Evolutionary conservation across 2,888 invertebrate species (phyloP), one percentile per base, ranked within the genome.

Genomic region (Branchellion lobata): DNA sequence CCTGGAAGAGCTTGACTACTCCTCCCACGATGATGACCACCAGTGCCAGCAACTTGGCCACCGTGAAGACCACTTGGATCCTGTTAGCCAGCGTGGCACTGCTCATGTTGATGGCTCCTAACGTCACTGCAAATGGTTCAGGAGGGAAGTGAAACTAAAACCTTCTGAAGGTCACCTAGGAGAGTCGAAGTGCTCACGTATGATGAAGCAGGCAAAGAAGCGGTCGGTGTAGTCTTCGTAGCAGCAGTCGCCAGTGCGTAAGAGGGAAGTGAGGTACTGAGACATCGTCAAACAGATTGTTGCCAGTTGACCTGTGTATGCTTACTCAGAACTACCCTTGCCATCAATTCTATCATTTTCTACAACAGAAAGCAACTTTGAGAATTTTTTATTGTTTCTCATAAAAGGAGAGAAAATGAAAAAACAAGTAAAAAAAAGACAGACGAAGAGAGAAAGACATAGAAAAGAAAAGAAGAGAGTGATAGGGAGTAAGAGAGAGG

Each of bases 1-100:
- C 95, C 91, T 93, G 92, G 86, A 91, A 90, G 83, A 96, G 90
- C 88, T 94, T 94, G 89, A 94, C 94, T 82, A 92, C 91, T 84
- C 96, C 96, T 81, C 95, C 95, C 85, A 92, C 90, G 84, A 96
- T 93, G 83, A 96, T 92, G 85, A 96, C 93, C 78, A 92, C 90
- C 82, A 96, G 93, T 76, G 96, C 95, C 80, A 93, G 91, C 82
- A 96, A 89, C 89, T 96, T 96, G 80, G 95, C 94, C 78, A 93
- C 93, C 27, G 96, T 96, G 88, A 96, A 96, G 83, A 94, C 91
- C 88, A 96, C 95, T 89, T 96, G 96, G 75, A 96, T 94, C 85
- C 93, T 93, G 81, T 95, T 95, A 14, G 96, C 95, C 87, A 95
- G 89, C 88, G 93, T 93, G 81, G 95, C 95, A 89, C 95, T 96